A percentile compares a stretch with the other conserved stretches of the same genome.
Conservation (phyloP, 2,113 vertebrate species). For the Circaetus gallicus region DNA sequence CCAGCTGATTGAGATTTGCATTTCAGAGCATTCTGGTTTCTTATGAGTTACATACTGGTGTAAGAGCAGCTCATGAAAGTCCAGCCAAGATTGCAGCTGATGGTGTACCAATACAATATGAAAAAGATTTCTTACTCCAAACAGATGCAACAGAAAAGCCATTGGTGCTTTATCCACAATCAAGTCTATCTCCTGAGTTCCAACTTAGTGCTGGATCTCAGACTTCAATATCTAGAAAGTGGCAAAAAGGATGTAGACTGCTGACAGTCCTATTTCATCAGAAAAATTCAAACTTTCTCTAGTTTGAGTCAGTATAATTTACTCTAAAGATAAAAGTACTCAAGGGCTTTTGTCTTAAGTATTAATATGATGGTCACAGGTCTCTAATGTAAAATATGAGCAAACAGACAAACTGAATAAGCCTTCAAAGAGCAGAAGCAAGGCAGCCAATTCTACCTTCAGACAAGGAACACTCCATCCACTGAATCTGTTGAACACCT, state of each 20-base stretch:
- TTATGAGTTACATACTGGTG: background rate
- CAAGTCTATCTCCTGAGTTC: background rate
- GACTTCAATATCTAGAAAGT: background rate
- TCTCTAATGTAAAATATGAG: background rate
- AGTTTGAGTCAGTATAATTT: background rate
- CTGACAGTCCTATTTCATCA: background rate
- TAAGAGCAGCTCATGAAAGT: background rate
- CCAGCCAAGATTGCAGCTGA: background rate
- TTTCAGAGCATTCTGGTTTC: background rate
- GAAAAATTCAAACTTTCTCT: background rate
- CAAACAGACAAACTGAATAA: background rate
- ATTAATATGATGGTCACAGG: background rate
- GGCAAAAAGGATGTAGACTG: background rate
- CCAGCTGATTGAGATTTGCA: background rate
- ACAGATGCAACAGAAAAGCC: background rate
- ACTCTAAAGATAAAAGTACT: background rate
- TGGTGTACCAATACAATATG: background rate
- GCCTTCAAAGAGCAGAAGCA: background rate
- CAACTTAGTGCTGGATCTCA: background rate
- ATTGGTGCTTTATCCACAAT: rapidly evolving
- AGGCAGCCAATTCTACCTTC: background rate
- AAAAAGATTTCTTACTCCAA: background rate
- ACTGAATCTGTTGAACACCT: background rate
- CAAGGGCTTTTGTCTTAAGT: background rate
- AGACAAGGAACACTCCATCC: background rate